Base-by-base conservation (phyloP, 2,888 invertebrate species). In the Arrhopalites spinosus region DNA sequence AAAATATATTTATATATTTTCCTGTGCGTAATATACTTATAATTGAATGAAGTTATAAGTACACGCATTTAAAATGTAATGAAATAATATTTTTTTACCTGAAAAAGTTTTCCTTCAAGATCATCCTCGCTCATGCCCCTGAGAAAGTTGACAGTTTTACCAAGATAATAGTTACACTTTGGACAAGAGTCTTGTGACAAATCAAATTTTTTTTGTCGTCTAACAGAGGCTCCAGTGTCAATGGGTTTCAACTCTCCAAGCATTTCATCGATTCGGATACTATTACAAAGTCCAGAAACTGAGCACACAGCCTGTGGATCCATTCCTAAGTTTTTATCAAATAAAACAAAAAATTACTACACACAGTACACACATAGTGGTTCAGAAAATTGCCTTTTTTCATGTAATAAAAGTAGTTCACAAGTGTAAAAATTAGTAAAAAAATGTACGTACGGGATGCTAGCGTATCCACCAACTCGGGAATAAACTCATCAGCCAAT, bases 241-340 rank as follows among this genome's bases (percentile, higher is more conserved):
- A 77, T 50, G 8, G 78, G 74, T 43, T 80, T 84, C 81, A 87
- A 87, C 81, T 90, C 88, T 25, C 86, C 87, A 17, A 92, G 85
- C 80, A 93, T 84, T 71, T 88, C 85, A 84, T 94, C 92, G 72
- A 94, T 90, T 76, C 86, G 87, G 5, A 87, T 90, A 83, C 89
- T 94, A 85, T 95, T 95, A 83, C 95, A 95, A 7, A 95, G 89
- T 0, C 95, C 95, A 71, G 95, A 93, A 15, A 94, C 93, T 0
- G 93, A 90, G 85, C 95, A 95, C 47, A 95, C 95, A 50, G 91
- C 90, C 84, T 92, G 91, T 0, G 95, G 95, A 87, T 96, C 92
- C 95, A 96, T 95, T 3, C 36, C 36, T 36, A 36, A n/a, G n/a
- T n/a, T n/a, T n/a, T n/a, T n/a, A n/a, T n/a, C 36, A 36, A 7